These are phyloP conservation scores for Rhineura floridana DNA, from an alignment of 2,113 vertebrate genomes.

Conservation along the genomic window DNA sequence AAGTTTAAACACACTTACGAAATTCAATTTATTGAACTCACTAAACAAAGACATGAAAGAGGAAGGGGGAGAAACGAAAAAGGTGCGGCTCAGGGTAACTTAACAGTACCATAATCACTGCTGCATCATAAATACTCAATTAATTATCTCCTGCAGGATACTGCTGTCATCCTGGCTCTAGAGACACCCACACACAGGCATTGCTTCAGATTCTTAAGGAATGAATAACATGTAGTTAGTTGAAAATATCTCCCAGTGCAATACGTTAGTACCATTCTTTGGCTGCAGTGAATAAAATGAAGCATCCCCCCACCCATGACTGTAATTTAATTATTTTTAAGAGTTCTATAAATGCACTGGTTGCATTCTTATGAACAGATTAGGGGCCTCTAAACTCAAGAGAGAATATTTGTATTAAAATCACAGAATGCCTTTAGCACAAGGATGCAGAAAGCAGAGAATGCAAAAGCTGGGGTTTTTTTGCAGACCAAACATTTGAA, in stretches of 20 bases:
- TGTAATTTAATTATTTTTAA: neutral
- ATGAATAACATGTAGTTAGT: slow-evolving; percentile 15
- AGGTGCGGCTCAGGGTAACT: neutral
- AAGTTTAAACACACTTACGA: neutral
- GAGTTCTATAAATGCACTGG: neutral
- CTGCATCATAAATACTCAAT: neutral
- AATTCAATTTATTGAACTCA: neutral
- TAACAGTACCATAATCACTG: neutral
- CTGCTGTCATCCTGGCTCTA: neutral
- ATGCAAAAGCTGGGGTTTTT: slow-evolving; percentile 14
- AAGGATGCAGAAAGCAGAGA: slow-evolving; percentile 51
- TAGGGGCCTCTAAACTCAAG: neutral
- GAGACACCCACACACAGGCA: neutral
- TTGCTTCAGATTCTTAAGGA: slow-evolving; percentile 21
- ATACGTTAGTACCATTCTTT: slow-evolving; percentile 5
- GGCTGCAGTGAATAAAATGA: neutral
- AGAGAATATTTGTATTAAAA: neutral
- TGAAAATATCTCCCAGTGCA: slow-evolving; percentile 34
- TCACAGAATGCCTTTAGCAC: neutral
- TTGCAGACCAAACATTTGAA: slow-evolving; percentile 28
- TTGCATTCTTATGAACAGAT: slow-evolving; percentile 23
- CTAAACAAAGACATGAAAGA: neutral
- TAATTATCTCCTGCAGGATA: slow-evolving; percentile 14
- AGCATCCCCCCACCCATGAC: neutral
- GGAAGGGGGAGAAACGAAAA: neutral